Evolutionary conservation across 1,140 invertebrate species (phyloP), one percentile per base, ranked within the genome.

Genomic region (Brachystomella parvula): DNA sequence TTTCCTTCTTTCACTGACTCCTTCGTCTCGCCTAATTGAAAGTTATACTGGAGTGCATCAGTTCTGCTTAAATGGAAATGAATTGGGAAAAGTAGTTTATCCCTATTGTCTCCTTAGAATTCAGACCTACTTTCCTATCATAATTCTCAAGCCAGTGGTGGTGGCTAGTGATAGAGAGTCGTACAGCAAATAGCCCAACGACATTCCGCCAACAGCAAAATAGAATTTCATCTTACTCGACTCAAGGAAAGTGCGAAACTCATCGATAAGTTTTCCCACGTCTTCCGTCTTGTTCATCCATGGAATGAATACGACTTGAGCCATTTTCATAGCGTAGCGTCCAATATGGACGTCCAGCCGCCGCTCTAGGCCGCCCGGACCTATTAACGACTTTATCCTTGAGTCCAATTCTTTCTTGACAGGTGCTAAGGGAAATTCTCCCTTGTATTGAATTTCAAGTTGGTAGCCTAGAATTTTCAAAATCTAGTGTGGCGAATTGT

Each of bases 251-350:
- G 26, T 39, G n/a, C 30, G 32, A 47, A 62, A 15, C 21, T 62
- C 60, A 35, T 33, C 60, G 15, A 65, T 35, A n/a, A 68, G 31
- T 53, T 56, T 49, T 39, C 31, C 33, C 29, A 63, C 47, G 28
- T 39, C 53, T 15, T 24, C 29, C 2, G 63, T 71, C 9, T 28
- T 39, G 49, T 67, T 65, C 21, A 24, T 3, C 2, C 17, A 3
- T 12, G 67, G 67, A 57, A 71, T 47, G 29, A 71, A 49, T 26
- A 71, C 56, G 24, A 69, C 49, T 35, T 69, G 67, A n/a, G 66
- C 62, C 0, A 12, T 12, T 47, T 67, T 65, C 21, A 56, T n/a
- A 17, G 35, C 35, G 30, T 67, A 72, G 9, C 65, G 44, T 19
- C 61, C 64, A 32, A 67, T 28, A 47, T 69, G 49, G 29, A 53